Evolutionary conservation across 2,888 invertebrate species (phyloP).

Genomic region (Heliconius charithonia): DNA sequence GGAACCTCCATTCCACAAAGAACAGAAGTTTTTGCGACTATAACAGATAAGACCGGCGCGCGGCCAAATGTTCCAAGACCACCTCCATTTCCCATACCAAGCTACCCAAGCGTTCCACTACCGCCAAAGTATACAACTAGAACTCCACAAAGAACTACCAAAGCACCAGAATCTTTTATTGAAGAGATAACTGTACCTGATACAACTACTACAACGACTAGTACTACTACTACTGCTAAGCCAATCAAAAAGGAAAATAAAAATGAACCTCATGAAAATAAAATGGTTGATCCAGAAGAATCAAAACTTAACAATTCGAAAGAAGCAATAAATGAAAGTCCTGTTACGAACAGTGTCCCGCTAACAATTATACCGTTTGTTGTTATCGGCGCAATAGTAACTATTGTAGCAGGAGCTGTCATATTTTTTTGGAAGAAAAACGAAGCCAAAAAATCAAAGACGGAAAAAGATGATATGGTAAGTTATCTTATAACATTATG

Average conservation of each 20-base stretch:
- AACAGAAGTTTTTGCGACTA: slow-evolving; percentile 71
- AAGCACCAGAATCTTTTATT: slow-evolving; percentile 60
- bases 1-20: slow-evolving; percentile 71
- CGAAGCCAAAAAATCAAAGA: slow-evolving; percentile 85
- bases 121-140: slow-evolving; percentile 56
- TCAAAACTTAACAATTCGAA: slow-evolving; percentile 57
- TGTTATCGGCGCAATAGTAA: slow-evolving; percentile 87
- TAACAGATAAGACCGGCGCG: slow-evolving; percentile 66
- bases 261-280: slow-evolving; percentile 58
- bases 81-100: slow-evolving; percentile 60
- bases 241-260: slow-evolving; percentile 55
- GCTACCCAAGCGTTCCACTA: slow-evolving; percentile 52
- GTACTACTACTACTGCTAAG: slow-evolving; percentile 61
- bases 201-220: slow-evolving; percentile 61
- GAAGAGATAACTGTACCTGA: slow-evolving; percentile 68
- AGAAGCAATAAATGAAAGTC: slow-evolving; percentile 67
- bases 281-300: slow-evolving; percentile 52
- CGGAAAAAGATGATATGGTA: slow-evolving; percentile 90
- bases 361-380: slow-evolving; percentile 87
- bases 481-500: slow-evolving; percentile 49
- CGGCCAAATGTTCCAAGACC: slow-evolving; percentile 63
- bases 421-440: slow-evolving; percentile 89
- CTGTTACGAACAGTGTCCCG: slow-evolving; percentile 78
- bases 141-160: slow-evolving; percentile 63
- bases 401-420: slow-evolving; percentile 86